A percentile compares a stretch with the other conserved stretches of the same genome.
Conservation (phyloP, 2,888 invertebrate genomes). For the Carabus problematicus region DNA sequence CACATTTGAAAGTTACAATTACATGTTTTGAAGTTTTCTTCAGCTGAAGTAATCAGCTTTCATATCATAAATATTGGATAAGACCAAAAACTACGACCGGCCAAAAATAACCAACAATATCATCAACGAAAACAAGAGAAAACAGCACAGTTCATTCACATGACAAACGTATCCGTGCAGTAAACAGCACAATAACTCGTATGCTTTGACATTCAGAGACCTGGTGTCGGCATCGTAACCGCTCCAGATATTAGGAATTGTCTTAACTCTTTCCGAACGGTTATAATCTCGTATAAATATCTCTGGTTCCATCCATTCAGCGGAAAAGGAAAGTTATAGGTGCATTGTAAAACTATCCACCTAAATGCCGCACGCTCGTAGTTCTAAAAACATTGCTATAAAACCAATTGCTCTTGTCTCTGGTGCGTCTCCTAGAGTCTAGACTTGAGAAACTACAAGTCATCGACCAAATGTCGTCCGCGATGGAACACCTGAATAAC, state of each 20-base stretch:
- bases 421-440: too few relatives aligned
- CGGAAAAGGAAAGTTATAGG: constrained; percentile 10
- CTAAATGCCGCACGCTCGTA: neutral
- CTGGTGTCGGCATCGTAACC: constrained; percentile 14
- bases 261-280: constrained; percentile 28
- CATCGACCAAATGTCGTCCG: constrained; percentile 18
- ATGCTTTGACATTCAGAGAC: constrained; percentile 16
- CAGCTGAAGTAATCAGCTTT: neutral
- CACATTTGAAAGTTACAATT: too few relatives aligned
- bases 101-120: neutral
- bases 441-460: neutral
- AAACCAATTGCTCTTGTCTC: constrained; percentile 22
- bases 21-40: neutral
- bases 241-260: constrained; percentile 28
- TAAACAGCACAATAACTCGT: constrained; percentile 30
- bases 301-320: neutral
- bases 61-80: neutral
- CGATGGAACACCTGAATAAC: constrained; percentile 14
- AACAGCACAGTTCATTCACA: constrained; percentile 12
- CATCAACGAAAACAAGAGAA: neutral
- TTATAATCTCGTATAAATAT: constrained; percentile 29
- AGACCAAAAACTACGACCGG: neutral
- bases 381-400: constrained; percentile 26
- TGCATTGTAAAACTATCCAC: too few relatives aligned
- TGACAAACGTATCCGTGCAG: neutral